A percentile compares a stretch with the other conserved stretches of the same genome.
phyloP scores from a whole-genome alignment of 1,140 invertebrate genomes.

The Oryzaephilus surinamensis region DNA sequence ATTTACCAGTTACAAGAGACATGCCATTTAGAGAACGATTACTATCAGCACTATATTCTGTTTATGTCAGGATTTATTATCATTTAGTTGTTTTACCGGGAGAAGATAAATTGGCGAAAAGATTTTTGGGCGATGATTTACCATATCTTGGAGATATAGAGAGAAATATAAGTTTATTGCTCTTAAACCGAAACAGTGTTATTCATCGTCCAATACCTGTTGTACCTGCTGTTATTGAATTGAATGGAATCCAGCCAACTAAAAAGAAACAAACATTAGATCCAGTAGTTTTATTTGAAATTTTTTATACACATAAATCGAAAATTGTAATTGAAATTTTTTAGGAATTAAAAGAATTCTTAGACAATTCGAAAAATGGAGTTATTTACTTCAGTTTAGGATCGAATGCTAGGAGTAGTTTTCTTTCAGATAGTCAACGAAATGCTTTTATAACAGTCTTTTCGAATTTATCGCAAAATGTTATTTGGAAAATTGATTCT shows the following conservation, averaged over 20 bases:
- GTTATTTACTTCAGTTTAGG: conserved; percentile 43
- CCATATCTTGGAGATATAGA: conserved; percentile 22
- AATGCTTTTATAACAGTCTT: conserved; percentile 38
- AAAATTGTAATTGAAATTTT: too few species aligned
- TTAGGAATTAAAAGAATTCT: conserved; percentile 42
- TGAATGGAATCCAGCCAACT: not conserved
- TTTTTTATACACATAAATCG: too few species aligned
- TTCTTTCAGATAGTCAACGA: conserved; percentile 31
- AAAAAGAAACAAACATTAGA: conserved; percentile 40
- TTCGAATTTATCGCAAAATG: conserved; percentile 37
- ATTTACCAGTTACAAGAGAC: too few species aligned
- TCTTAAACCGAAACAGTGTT: conserved; percentile 19
- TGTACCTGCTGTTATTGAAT: conserved; percentile 6
- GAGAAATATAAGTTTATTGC: conserved; percentile 17
- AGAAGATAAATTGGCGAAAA: conserved; percentile 12
- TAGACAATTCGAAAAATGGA: conserved; percentile 36
- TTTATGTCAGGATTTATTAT: not conserved
- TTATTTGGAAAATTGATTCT: conserved; percentile 41
- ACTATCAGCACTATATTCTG: not conserved
- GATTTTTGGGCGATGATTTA: conserved; percentile 34
- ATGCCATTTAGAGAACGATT: not conserved
- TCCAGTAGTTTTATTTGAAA: conserved; percentile 39
- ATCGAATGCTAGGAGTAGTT: conserved; percentile 35
- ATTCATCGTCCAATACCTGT: conserved; percentile 10
- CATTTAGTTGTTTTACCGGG: not conserved